Evolutionary conservation across 2,113 vertebrate genomes (phyloP).

Genomic region (Poeciliopsis retropinna): DNA sequence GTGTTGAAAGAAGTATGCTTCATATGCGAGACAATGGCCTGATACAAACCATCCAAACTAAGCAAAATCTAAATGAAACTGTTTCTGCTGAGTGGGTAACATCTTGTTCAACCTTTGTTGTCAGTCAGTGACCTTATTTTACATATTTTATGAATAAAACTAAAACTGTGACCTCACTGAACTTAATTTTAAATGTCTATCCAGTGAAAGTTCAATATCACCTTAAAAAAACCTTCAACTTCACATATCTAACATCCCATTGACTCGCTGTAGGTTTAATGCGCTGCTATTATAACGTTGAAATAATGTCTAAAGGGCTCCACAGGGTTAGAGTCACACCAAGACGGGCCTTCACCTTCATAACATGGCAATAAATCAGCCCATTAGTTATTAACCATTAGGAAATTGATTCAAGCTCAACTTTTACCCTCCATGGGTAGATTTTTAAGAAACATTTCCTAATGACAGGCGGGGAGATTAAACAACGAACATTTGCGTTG

Average conservation of each 20-base stretch:
- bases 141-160: neutral
- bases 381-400: constrained; percentile 51
- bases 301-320: constrained; percentile 8
- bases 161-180: neutral
- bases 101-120: too few species aligned
- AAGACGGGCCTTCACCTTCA: constrained; percentile 31
- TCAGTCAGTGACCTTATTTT: too few species aligned
- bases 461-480: constrained; percentile 48
- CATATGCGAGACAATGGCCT: too few species aligned
- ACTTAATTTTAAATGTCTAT: neutral
- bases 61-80: too few species aligned
- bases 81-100: too few species aligned
- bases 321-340: constrained; percentile 20
- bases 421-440: constrained; percentile 19
- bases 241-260: neutral
- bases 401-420: constrained; percentile 57
- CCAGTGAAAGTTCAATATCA: neutral
- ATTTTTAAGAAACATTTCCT: constrained; percentile 31
- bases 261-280: neutral
- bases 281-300: neutral
- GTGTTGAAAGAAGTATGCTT: too few species aligned
- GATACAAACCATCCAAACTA: too few species aligned
- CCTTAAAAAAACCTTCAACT: neutral
- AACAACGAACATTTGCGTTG: constrained; percentile 43
- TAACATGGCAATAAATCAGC: constrained; percentile 50